Conservation (phyloP, 2,797 vertebrate genomes). For the Zalophus californianus region DNA sequence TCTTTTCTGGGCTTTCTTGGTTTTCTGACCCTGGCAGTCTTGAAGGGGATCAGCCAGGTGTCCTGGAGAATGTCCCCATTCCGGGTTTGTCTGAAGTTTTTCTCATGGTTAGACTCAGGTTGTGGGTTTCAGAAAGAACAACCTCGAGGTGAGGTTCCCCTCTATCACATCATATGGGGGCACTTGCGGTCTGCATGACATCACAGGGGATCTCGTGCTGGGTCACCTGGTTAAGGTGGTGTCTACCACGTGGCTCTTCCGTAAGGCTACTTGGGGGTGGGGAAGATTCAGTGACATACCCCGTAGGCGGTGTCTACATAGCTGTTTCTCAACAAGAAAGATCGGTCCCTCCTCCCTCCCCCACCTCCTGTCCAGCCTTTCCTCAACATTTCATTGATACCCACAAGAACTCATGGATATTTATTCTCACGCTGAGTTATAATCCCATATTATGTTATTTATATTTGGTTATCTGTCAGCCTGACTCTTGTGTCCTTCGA, state of each 20-base stretch:
- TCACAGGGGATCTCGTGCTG: background rate
- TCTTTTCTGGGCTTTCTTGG: too few relatives aligned
- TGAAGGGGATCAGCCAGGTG: background rate
- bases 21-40: background rate
- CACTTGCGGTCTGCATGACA: background rate
- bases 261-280: fast-evolving
- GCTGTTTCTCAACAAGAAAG: background rate
- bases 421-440: too few relatives aligned
- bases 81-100: background rate
- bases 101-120: background rate
- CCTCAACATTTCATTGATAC: fast-evolving
- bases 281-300: fast-evolving
- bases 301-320: fast-evolving
- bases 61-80: background rate
- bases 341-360: background rate
- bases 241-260: fast-evolving
- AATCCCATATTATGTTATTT: fast-evolving
- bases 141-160: too few relatives aligned
- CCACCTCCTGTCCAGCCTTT: fast-evolving
- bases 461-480: background rate
- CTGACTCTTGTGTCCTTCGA: fast-evolving
- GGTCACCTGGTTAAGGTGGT: background rate
- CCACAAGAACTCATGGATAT: fast-evolving
- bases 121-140: background rate
- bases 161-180: background rate